A percentile compares a stretch with the other conserved stretches of the same genome.
Conservation (phyloP, 1,140 invertebrate species). For the Bombus picipes region DNA sequence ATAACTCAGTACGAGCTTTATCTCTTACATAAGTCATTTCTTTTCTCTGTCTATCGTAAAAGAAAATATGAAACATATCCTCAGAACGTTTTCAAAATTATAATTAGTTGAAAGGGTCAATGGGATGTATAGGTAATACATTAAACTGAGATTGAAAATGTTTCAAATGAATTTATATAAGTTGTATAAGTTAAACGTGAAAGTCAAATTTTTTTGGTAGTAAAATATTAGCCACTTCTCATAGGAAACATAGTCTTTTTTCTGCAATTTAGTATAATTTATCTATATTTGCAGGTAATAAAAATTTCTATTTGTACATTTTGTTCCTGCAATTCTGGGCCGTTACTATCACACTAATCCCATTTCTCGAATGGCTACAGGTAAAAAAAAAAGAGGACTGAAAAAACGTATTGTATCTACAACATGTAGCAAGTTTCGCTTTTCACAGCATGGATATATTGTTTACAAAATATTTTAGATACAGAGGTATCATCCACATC, state of each 20-base stretch:
- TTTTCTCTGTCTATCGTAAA: not conserved
- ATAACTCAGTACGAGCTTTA: not conserved
- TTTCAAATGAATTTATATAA: not conserved
- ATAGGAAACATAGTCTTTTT: not conserved
- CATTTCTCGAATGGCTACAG: not conserved
- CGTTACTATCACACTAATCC: not conserved
- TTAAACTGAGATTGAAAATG: not conserved
- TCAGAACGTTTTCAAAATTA: not conserved
- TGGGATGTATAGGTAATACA: not conserved
- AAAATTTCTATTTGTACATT: not conserved
- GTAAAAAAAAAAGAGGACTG: not conserved
- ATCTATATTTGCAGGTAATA: not conserved
- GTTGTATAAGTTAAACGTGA: not conserved
- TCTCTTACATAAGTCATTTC: not conserved
- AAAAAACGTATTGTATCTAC: not conserved
- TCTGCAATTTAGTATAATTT: not conserved
- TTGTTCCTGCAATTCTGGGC: not conserved
- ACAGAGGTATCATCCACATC: not conserved
- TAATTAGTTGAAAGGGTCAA: too few relatives aligned
- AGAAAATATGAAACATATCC: not conserved
- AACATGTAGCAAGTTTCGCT: slow-evolving; percentile 1
- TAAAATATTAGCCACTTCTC: not conserved
- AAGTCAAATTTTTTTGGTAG: not conserved
- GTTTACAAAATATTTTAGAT: slow-evolving; percentile 8
- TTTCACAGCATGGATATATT: not conserved